Percentiles rank a stretch among this genome's conserved stretches.
Evolutionary conservation across 2,888 invertebrate species (phyloP).

Genomic region (Drosophila pseudotakahashii): DNA sequence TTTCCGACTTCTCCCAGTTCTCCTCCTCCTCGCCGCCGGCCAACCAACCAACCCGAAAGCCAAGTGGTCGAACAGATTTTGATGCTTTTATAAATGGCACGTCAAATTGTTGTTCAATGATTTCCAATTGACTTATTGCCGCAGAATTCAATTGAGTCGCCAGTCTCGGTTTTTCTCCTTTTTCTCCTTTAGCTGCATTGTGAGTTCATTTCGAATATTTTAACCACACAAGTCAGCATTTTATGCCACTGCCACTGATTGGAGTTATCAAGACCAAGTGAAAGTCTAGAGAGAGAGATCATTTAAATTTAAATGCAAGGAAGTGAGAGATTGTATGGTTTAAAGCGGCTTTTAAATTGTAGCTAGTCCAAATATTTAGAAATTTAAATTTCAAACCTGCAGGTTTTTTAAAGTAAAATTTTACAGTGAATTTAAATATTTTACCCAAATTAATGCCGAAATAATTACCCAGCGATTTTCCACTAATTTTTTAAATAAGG

Average conservation of each 20-base stretch:
- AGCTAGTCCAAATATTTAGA: too few species aligned
- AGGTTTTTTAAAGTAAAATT: not conserved
- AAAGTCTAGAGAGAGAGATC: not conserved
- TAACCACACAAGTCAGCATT: conserved; percentile 7
- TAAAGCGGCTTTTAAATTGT: too few species aligned
- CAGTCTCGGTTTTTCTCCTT: not conserved
- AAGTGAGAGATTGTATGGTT: not conserved
- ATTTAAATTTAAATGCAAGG: not conserved
- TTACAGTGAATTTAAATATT: too few species aligned
- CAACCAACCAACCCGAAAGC: not conserved
- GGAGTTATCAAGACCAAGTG: conserved; percentile 1
- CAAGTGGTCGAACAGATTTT: conserved; percentile 19
- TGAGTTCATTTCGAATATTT: conserved; percentile 14
- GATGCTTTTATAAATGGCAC: conserved; percentile 44
- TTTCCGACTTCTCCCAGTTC: not conserved
- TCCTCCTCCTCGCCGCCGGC: not conserved
- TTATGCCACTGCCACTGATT: conserved; percentile 7
- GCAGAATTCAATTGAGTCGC: conserved; percentile 37
- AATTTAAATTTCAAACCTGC: too few species aligned
- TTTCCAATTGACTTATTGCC: conserved; percentile 61
- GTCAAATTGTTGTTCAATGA: conserved; percentile 44
- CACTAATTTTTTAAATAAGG: too few species aligned
- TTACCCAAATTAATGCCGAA: not conserved
- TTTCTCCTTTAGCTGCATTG: not conserved
- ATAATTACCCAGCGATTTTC: not conserved